Evolutionary conservation across 2,113 vertebrate genomes (phyloP).

Genomic region (Nothoprocta perdicaria): DNA sequence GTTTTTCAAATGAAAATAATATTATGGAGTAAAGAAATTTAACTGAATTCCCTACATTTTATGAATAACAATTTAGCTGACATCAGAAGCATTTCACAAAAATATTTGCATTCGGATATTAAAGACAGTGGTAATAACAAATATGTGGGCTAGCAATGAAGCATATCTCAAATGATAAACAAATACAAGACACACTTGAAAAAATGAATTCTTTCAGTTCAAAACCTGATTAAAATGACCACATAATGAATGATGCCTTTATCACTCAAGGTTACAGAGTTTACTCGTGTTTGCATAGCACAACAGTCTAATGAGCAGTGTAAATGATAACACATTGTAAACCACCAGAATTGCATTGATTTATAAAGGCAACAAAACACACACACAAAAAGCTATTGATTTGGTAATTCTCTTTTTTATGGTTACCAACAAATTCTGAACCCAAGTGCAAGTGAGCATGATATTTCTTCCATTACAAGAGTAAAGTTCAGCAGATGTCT

Average conservation of each 20-base stretch:
- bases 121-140: not conserved
- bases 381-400: not conserved
- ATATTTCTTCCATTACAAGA: slow-evolving; percentile 34
- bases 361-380: slow-evolving; percentile 1
- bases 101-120: not conserved
- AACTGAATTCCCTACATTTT: not conserved
- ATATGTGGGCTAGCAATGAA: not conserved
- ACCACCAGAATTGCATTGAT: not conserved
- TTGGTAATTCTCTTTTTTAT: slow-evolving; percentile 18
- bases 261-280: not conserved
- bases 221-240: not conserved
- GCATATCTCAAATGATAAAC: not conserved
- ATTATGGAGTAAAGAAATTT: not conserved
- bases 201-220: not conserved
- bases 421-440: slow-evolving; percentile 8
- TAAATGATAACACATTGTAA: slow-evolving; percentile 29
- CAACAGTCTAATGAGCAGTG: slow-evolving; percentile 16
- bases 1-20: not conserved
- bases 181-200: not conserved
- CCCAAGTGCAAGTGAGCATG: not conserved
- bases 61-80: not conserved
- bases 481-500: slow-evolving; percentile 51
- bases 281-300: not conserved
- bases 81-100: not conserved
- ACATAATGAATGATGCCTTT: not conserved